A percentile compares a stretch with the other conserved stretches of the same genome.
Evolutionary conservation across 1,140 invertebrate species (phyloP).

Genomic region (Caenorhabditis elegans): WBcel235 BX284604.4:13205001-13205500

Average conservation of each 20-base stretch:
- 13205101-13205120: not conserved
- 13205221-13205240: not conserved
- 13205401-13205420: not conserved
- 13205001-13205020: too few species aligned
- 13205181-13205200: not conserved
- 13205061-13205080: too few species aligned
- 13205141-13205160: not conserved
- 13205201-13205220: not conserved
- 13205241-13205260: too few species aligned
- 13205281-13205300: constrained; percentile 4
- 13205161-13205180: constrained; percentile 22
- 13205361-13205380: not conserved
- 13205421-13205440: not conserved
- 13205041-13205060: too few species aligned
- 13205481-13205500: too few species aligned
- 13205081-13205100: too few species aligned
- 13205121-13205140: not conserved
- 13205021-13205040: too few species aligned
- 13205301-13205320: constrained; percentile 1
- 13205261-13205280: not conserved
- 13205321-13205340: not conserved
- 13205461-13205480: too few species aligned
- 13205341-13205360: not conserved
- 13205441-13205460: too few species aligned
- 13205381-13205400: not conserved